Evolutionary conservation across 2,888 invertebrate genomes (phyloP), one percentile per base, ranked within the genome.

Genomic region (Drosophila atripex): DNA sequence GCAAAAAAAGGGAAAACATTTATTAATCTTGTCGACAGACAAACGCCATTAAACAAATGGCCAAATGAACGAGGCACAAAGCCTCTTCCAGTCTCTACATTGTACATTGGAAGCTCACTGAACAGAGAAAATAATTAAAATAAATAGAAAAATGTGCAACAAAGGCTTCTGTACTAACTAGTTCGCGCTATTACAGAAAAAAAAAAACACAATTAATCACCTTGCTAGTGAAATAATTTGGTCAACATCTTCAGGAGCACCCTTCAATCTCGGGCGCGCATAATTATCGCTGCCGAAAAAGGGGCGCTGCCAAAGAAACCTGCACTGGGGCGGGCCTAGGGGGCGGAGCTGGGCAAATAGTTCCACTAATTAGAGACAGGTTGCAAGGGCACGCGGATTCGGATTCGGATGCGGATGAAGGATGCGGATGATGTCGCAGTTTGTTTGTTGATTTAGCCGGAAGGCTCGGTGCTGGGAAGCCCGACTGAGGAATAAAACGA

Each of bases 11-110:
- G 39, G 25, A 76, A 78, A 68, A 74, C 76, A 78, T 78, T 74
- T 77, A 77, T 78, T 76, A 74, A 76, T 76, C 61, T 61, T 78
- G 73, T 69, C 52, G 52, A 30, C 61, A 69, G 65, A 64, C 59
- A 63, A 76, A 76, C 56, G 50, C 68, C 77, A 77, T 77, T 70
- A 73, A 77, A 73, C 68, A 77, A 50, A 18, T 39, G 49, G 30
- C 30, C 49, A 21, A 32, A 50, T n/a, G 12, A 7, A 32, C 8
- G 2, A 18, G 16, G 39, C 16, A 35, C 35, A 35, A 32, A 25
- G 32, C 12, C n/a, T n/a, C n/a, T n/a, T n/a, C n/a, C n/a, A n/a
- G n/a, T n/a, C n/a, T n/a, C n/a, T n/a, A n/a, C n/a, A n/a, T n/a
- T n/a, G n/a, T n/a, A n/a, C n/a, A n/a, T n/a, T n/a, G n/a, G 12